Conservation (phyloP, 2,797 vertebrate genomes). For the Onychomys arenicola region DNA sequence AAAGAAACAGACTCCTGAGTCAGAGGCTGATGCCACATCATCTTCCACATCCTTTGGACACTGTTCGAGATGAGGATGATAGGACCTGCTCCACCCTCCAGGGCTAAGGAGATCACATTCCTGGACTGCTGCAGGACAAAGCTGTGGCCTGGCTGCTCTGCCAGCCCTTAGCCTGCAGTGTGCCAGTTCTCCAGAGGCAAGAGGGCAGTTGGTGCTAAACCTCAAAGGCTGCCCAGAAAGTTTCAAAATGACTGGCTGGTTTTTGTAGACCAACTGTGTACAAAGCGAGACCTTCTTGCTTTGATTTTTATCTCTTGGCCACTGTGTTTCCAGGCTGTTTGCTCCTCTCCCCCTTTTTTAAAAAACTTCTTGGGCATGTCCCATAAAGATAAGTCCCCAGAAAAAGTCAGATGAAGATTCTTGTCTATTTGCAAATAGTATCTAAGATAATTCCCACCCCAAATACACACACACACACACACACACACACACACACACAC, state of each 20-base stretch:
- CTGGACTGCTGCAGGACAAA: not conserved
- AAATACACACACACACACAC: not conserved
- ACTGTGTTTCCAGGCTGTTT: not conserved
- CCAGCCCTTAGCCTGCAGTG: not conserved
- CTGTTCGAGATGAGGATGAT: not conserved
- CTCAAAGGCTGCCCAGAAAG: not conserved
- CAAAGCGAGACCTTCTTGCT: rapidly evolving
- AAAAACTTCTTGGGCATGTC: not conserved
- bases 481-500: not conserved
- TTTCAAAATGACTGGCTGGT: not conserved
- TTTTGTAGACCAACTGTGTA: not conserved
- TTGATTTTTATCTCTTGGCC: constrained; percentile 7
- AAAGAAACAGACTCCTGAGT: not conserved
- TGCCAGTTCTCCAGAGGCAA: not conserved
- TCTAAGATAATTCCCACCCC: not conserved
- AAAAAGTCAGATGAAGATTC: not conserved
- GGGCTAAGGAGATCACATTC: not conserved
- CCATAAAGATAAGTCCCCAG: not conserved
- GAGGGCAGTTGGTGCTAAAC: not conserved
- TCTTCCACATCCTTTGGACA: not conserved
- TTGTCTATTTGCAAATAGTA: not conserved
- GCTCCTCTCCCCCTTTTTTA: not conserved
- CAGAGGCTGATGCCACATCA: not conserved
- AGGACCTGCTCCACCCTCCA: not conserved
- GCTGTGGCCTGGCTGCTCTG: not conserved